phyloP scores from a whole-genome alignment of 2,888 invertebrate genomes.

The Drosophila recens region DNA sequence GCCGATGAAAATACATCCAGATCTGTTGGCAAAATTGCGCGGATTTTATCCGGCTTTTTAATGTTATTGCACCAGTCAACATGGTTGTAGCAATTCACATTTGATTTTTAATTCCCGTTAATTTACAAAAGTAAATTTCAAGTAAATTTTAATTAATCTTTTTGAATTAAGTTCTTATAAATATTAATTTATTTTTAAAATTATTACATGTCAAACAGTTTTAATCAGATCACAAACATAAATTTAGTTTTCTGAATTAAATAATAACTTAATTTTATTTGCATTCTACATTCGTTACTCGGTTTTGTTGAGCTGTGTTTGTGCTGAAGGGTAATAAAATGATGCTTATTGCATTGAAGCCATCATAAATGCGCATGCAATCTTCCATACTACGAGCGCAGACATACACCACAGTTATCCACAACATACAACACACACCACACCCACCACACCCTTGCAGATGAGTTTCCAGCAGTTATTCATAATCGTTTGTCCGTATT shows the following conservation, averaged over 20 bases:
- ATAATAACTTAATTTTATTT: too few species aligned
- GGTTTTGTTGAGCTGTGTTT: conserved; percentile 40
- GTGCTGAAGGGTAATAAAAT: conserved; percentile 60
- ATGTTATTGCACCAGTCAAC: conserved; percentile 26
- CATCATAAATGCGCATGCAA: conserved; percentile 42
- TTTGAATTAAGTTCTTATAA: not conserved
- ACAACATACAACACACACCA: conserved; percentile 3
- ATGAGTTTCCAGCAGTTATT: conserved; percentile 60
- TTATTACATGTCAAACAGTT: too few species aligned
- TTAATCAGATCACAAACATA: too few species aligned
- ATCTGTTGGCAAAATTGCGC: conserved; percentile 29
- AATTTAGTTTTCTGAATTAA: too few species aligned
- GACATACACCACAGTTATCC: conserved; percentile 11
- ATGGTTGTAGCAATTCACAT: not conserved
- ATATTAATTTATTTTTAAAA: too few species aligned
- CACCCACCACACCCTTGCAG: not conserved
- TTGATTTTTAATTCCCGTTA: not conserved
- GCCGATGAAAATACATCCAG: conserved; percentile 14
- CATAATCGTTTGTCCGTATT: conserved; percentile 75
- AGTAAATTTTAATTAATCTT: not conserved
- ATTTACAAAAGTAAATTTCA: not conserved
- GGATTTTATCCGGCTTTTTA: conserved; percentile 29
- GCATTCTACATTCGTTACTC: not conserved
- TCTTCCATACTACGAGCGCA: conserved; percentile 15
- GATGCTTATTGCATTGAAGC: conserved; percentile 46